Evolutionary conservation across 2,797 vertebrate genomes (phyloP), one percentile per base, ranked within the genome.

Genomic region (Phoxinus dragarum): DNA sequence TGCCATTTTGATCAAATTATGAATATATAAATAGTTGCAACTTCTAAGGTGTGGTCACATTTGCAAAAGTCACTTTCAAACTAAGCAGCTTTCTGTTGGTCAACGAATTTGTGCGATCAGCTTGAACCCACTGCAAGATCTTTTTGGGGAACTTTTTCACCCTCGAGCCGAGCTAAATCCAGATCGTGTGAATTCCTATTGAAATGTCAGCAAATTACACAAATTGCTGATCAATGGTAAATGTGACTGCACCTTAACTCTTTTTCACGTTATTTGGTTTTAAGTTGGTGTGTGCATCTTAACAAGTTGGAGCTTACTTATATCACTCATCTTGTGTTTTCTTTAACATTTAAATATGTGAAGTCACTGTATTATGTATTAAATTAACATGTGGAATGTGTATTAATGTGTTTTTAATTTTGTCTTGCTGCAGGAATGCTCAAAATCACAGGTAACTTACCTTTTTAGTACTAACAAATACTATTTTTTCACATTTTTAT

Each of bases 391-490:
- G 23, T 79, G 16, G 23, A 64, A 44, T 69, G 16, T 88, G 17
- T 72, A 82, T 56, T 76, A 68, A 68, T 87, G 10, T 12, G 14
- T 88, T 95, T 94, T 94, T 94, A 23, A 10, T 76, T 95, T 95
- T 89, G 93, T 95, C 95, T 94, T 94, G 94, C 95, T 95, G 92
- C 95, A 97, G 96, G 96, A 97, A 94, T 95, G 95, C 94, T 93
- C 95, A 95, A 97, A 97, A 96, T 93, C 95, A 91, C 96, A 97
- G 96, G 96, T 97, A 97, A 90, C 80, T 64, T 64, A 3, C 34
- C 49, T 77, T 52, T 64, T 72, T 87, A 67, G 36, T 54, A 52
- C 52, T 59, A 40, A 23, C 2, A 14, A 40, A 31, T 73, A 27
- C 9, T 54, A 66, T 34, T 59, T 42, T 61, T 76, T 11, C 6